Evolutionary conservation across 2,888 invertebrate genomes (phyloP), one percentile per base, ranked within the genome.

Genomic region (Dicroscelio sp.): DNA sequence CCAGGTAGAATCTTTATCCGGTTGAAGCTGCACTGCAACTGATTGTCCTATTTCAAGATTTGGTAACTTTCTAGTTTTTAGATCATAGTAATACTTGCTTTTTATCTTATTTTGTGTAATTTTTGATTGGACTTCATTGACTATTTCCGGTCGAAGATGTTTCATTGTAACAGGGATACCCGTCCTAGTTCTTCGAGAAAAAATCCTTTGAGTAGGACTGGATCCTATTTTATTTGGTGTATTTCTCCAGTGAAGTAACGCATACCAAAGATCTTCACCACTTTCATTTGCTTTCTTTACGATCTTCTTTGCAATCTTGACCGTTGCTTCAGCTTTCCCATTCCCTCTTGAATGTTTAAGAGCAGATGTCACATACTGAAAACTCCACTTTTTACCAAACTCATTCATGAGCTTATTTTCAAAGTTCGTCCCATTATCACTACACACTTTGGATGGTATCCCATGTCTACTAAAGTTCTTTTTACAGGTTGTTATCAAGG

Each of bases 211-310:
- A 33, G 52, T 43, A 1, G 89, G 87, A 48, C 88, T 85, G 17
- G 89, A 91, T 8, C 76, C 88, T 23, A 88, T 58, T 35, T 65
- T 48, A 30, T 83, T 35, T 2, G 92, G 92, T 0, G 86, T 91
- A 30, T 93, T 94, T 23, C 88, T 67, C 48, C 82, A 93, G 27
- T 93, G 91, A 14, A 93, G 31, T 2, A 94, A 25, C 4, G 89
- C 79, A 30, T 79, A 43, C 60, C 92, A 80, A 0, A 86, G 52
- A 43, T 94, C 93, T 69, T 88, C 88, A 1, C 58, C 25, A 27
- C 88, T 86, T 27, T 33, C 10, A 12, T 65, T 67, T 0, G 73
- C 55, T 30, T 92, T 92, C 48, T 90, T 86, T 17, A 93, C 31
- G 14, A 93, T 27, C 30, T 75, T 87, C 60, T 93, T 93, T 5